Base-by-base conservation (phyloP, 2,113 vertebrate species). In the Pholis gunnellus region DNA sequence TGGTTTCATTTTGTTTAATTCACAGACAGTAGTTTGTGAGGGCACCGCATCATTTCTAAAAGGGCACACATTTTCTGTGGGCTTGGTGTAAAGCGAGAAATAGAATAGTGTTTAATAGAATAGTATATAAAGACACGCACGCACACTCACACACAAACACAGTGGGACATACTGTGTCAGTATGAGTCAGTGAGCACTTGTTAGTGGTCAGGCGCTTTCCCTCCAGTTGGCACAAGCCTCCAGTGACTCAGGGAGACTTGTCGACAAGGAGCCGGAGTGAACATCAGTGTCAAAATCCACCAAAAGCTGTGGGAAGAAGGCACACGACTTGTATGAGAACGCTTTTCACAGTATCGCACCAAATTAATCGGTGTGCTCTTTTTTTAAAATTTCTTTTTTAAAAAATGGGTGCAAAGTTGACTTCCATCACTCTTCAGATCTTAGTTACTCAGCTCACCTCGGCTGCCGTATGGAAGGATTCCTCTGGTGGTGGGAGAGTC, bases 181-280 rank as follows among this genome's bases (percentile, higher is more conserved):
- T 25, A 79, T 95, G 97, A 95, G 87, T 95, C 95, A 94, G 84
- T 90, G 92, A 93, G 87, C 88, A 92, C 92, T 93, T 95, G 95
- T 96, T 94, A 90, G 92, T 91, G 94, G 95, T 90, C 90, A 91
- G 88, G 72, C 91, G 94, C 87, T 86, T 85, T 90, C 88, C 84
- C 84, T 92, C 89, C 88, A 89, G 88, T 94, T 95, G 94, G 94
- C 94, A 87, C 70, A 6, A 78, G 75, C 81, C 85, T 90, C 78
- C 61, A 74, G 91, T 95, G 93, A 94, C 90, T 95, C 93, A 94
- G 87, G 82, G 81, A 80, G 84, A 91, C 91, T 93, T 90, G 92
- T 85, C 63, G 75, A 92, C 86, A 88, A 70, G 81, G 56, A 87
- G 83, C 86, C 81, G 89, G 81, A 91, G 88, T 31, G 90, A 91